Percentiles rank a stretch among this genome's conserved stretches.
Conservation (phyloP, 1,140 invertebrate genomes). For the Chironomus tepperi region DNA sequence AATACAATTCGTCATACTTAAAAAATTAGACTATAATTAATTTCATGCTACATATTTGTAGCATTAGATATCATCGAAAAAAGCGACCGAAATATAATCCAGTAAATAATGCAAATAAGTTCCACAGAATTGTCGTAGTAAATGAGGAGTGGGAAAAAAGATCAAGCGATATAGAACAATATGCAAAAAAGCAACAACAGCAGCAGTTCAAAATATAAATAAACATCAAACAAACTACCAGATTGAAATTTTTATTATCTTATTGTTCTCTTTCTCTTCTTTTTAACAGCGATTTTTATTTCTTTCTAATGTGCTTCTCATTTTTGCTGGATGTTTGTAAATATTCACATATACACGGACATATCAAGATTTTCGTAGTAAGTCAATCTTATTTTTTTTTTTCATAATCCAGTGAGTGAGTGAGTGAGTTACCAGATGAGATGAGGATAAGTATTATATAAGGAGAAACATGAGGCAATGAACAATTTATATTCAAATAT, state of each 20-base stretch:
- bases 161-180: not conserved
- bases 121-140: not conserved
- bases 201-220: not conserved
- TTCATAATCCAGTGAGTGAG: not conserved
- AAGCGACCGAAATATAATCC: no score
- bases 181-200: not conserved
- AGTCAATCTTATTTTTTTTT: no score
- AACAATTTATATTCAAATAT: slow-evolving; percentile 15
- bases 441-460: not conserved
- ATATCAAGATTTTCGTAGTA: no score
- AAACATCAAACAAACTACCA: slow-evolving; percentile 5
- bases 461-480: slow-evolving; percentile 5
- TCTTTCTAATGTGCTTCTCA: slow-evolving; percentile 1
- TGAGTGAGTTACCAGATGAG: not conserved
- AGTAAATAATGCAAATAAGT: not conserved
- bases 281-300: not conserved
- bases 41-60: not conserved
- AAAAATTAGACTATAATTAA: not conserved
- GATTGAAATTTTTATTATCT: slow-evolving; percentile 15
- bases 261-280: not conserved
- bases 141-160: not conserved
- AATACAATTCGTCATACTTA: not conserved
- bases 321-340: not conserved
- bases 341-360: no score
- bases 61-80: not conserved